Base-by-base conservation (phyloP, 1,140 invertebrate genomes). In the Cotesia vestalis region DNA sequence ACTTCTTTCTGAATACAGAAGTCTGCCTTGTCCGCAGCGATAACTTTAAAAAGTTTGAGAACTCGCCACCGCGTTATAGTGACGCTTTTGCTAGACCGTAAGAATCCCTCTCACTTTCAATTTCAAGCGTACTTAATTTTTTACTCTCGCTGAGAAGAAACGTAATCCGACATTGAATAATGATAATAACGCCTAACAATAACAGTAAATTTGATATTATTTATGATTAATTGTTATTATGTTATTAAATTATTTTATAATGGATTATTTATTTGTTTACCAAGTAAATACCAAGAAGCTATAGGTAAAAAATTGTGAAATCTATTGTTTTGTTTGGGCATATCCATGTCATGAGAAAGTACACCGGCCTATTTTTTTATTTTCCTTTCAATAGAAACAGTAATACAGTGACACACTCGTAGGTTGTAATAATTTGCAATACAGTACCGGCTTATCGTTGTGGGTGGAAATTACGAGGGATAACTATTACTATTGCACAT, bases 301-400 rank as follows among this genome's bases (percentile, higher is more conserved):
- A 27, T 9, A 59, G 20, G 57, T 4, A 34, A 59, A 20, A 59
- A 59, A 59, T 59, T 59, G 57, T 59, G 57, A 59, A 59, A 59
- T 20, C 57, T 46, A 59, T 59, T 59, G 5, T 9, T 59, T 27
- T 59, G 27, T 59, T 59, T 27, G 11, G 57, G 14, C 20, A 59
- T 20, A 59, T 59, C 20, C 17, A 59, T 59, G 57, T 59, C 57
- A 59, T 59, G 57, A 27, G 57, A 59, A 59, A 59, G 57, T 59
- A 59, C 27, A 27, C 27, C 20, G 20, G 17, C 20, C 57, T 59
- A 59, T 59, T 59, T 59, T 59, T 59, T 59, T 27, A 20, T 9
- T 59, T 27, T 59, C 17, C 40, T 46, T 59, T 59, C 20, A 59
- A 59, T 59, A 59, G 27, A 27, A 27, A 27, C 27, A 27, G 27